phyloP scores from a whole-genome alignment of 2,797 vertebrate species.

The Myiothlypis coronata region DNA sequence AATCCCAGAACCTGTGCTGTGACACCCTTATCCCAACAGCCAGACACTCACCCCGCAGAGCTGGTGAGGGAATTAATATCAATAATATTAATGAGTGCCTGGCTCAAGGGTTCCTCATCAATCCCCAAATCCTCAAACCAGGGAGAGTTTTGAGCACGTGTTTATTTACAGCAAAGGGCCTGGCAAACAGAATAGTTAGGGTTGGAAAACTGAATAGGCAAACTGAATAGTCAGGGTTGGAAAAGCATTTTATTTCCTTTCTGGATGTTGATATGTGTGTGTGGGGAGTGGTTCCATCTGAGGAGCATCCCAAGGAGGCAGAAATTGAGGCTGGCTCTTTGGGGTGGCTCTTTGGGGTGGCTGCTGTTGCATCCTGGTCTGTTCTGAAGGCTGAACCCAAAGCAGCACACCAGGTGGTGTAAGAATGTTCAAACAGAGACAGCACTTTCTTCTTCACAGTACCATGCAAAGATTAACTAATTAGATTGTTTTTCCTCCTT shows the following conservation, averaged over 20 bases:
- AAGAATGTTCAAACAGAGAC: constrained; percentile 40
- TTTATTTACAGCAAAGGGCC: neutral
- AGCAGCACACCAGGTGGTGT: neutral
- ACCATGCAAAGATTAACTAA: constrained; percentile 47
- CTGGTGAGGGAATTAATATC: neutral
- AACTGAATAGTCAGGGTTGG: neutral
- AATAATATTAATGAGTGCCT: neutral
- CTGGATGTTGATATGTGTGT: neutral
- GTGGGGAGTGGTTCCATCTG: neutral
- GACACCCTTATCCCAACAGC: neutral
- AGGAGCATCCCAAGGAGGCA: neutral
- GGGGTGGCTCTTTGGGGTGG: neutral
- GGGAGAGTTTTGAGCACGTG: neutral
- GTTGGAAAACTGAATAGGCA: neutral
- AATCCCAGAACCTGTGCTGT: neutral
- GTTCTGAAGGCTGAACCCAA: constrained; percentile 10
- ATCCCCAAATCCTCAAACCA: neutral
- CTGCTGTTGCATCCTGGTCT: neutral
- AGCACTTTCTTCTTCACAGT: constrained; percentile 70
- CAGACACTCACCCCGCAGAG: neutral
- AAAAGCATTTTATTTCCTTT: neutral
- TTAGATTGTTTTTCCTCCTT: constrained; percentile 40
- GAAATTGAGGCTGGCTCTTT: neutral
- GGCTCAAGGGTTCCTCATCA: neutral
- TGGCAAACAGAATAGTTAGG: neutral